phyloP scores from a whole-genome alignment of 2,888 invertebrate species.

The Drosophila affinis region DNA sequence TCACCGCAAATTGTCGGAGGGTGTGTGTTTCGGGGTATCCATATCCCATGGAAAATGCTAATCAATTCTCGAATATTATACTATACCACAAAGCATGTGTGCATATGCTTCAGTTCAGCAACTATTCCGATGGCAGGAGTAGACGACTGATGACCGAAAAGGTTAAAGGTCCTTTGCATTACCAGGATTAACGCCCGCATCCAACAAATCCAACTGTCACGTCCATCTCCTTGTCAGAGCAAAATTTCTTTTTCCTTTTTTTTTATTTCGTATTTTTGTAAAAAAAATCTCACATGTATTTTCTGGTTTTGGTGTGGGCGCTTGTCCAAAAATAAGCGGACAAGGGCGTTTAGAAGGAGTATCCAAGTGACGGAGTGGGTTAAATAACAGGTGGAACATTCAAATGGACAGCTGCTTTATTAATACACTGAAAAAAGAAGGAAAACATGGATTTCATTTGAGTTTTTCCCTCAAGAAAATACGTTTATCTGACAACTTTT shows the following conservation, averaged over 20 bases:
- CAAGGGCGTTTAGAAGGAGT: background rate
- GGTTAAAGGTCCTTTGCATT: constrained; percentile 33
- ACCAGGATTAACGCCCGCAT: constrained; percentile 9
- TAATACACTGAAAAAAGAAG: background rate
- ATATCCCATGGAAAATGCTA: constrained; percentile 27
- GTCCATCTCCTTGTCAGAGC: constrained; percentile 16
- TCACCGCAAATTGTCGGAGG: constrained; percentile 23
- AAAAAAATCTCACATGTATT: background rate
- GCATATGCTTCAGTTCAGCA: background rate
- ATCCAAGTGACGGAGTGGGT: background rate
- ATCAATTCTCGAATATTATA: constrained; percentile 14
- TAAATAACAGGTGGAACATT: background rate
- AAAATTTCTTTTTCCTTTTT: background rate
- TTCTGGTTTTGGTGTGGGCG: background rate
- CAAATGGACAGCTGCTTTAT: background rate
- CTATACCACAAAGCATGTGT: background rate
- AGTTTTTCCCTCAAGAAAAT: background rate
- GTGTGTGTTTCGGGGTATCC: constrained; percentile 27
- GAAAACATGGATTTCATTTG: too few relatives aligned
- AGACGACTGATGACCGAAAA: background rate
- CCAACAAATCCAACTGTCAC: constrained; percentile 12
- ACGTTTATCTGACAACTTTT: background rate
- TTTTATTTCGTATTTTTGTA: background rate
- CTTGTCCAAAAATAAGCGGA: too few relatives aligned
- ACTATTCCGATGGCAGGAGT: constrained; percentile 5